Evolutionary conservation across 2,113 vertebrate genomes (phyloP).

Genomic region (Myiopsitta monachus): DNA sequence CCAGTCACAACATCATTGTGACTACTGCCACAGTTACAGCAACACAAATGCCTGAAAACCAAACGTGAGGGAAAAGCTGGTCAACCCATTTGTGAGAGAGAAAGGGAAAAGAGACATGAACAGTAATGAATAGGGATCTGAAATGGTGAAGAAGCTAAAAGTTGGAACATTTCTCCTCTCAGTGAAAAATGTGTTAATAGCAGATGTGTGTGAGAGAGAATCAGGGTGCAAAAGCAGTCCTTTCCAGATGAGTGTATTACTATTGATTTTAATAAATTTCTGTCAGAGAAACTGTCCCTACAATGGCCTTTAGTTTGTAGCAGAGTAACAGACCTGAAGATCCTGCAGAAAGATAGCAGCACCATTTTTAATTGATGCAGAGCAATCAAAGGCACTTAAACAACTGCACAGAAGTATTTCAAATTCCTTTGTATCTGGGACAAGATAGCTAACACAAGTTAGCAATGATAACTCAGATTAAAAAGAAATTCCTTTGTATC

Average conservation of each 20-base stretch:
- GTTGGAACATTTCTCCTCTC: not conserved
- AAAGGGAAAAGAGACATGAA: not conserved
- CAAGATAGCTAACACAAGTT: not conserved
- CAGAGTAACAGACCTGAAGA: not conserved
- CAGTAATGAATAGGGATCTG: not conserved
- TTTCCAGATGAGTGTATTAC: not conserved
- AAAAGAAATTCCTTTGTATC: not conserved
- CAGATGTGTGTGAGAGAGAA: not conserved
- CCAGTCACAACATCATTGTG: not conserved
- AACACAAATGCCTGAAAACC: not conserved
- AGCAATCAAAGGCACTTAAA: not conserved
- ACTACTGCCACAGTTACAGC: not conserved
- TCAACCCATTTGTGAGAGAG: not conserved
- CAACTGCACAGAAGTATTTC: not conserved
- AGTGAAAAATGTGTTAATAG: not conserved
- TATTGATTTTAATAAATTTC: not conserved
- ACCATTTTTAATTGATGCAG: not conserved
- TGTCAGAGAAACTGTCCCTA: not conserved
- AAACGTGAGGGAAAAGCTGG: not conserved
- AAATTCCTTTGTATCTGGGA: not conserved
- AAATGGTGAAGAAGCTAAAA: not conserved
- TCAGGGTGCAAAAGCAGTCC: not conserved
- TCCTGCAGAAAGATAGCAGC: not conserved
- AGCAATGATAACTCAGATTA: not conserved
- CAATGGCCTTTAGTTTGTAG: not conserved